Percentiles rank a stretch among this genome's conserved stretches.
Conservation (phyloP, 53 echinoderm and acorn worm genomes). For the Holothuria leucospilota region DNA sequence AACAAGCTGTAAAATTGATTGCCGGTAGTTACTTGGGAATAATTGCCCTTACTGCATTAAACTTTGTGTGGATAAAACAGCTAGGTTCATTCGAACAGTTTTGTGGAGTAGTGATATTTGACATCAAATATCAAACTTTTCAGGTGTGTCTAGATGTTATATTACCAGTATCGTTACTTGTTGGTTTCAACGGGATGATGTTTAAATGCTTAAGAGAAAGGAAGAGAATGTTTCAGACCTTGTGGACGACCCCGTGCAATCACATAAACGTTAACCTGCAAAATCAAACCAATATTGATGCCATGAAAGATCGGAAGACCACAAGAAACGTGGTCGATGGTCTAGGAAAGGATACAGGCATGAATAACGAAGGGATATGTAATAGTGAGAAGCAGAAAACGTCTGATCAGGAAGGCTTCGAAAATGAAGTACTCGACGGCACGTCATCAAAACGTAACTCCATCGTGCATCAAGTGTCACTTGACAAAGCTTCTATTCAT, state of each 20-base stretch:
- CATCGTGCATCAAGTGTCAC: no score
- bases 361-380: no score
- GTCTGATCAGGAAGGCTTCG: no score
- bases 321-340: no score
- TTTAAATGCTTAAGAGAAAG: background rate
- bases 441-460: no score
- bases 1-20: background rate
- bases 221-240: background rate
- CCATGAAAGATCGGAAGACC: no score
- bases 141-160: background rate
- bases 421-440: no score
- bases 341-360: no score
- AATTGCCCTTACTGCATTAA: background rate
- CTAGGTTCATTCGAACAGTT: no score
- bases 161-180: background rate
- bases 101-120: background rate
- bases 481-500: no score
- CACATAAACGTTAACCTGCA: background rate
- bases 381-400: no score
- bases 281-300: background rate
- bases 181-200: conserved; percentile 18
- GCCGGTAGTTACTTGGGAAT: background rate
- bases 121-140: background rate
- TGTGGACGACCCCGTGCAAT: background rate
- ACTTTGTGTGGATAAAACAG: background rate